These are phyloP conservation scores for Saguinus imperator DNA, from an alignment of 2,113 vertebrate genomes.

Conservation along the genomic window DNA sequence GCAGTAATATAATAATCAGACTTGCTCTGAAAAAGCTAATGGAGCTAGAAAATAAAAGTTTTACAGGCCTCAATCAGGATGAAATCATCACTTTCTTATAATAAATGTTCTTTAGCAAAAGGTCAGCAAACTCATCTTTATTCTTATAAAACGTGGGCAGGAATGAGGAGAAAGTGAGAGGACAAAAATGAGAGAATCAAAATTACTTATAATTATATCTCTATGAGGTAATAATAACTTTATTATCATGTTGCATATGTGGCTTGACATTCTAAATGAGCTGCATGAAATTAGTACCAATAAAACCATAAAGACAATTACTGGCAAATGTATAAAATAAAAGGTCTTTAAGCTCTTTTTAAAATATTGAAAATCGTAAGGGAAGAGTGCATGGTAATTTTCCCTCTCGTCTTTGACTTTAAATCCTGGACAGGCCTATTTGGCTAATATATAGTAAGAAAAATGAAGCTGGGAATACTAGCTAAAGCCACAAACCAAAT, in stretches of 20 bases:
- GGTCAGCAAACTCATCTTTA: slow-evolving; percentile 76
- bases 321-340: slow-evolving; percentile 76
- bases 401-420: slow-evolving; percentile 42
- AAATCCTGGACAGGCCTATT: slow-evolving; percentile 43
- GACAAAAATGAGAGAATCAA: slow-evolving; percentile 54
- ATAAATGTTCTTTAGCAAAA: slow-evolving; percentile 71
- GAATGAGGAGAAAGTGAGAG: slow-evolving; percentile 59
- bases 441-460: slow-evolving; percentile 58
- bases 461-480: slow-evolving; percentile 23
- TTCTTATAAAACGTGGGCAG: slow-evolving; percentile 48
- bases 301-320: slow-evolving; percentile 77
- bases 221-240: slow-evolving; percentile 76
- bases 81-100: slow-evolving; percentile 45
- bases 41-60: slow-evolving; percentile 65
- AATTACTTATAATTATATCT: slow-evolving; percentile 78
- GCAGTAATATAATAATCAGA: slow-evolving; percentile 25
- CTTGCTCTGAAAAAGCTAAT: slow-evolving; percentile 54
- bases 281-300: slow-evolving; percentile 76
- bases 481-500: neutral
- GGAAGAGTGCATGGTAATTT: slow-evolving; percentile 57
- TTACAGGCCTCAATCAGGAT: neutral
- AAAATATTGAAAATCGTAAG: slow-evolving; percentile 71
- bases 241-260: slow-evolving; percentile 74
- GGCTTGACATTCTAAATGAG: slow-evolving; percentile 78
- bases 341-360: slow-evolving; percentile 75